A percentile compares a stretch with the other conserved stretches of the same genome.
phyloP scores from a whole-genome alignment of 2,113 vertebrate species.

The Myiopsitta monachus region DNA sequence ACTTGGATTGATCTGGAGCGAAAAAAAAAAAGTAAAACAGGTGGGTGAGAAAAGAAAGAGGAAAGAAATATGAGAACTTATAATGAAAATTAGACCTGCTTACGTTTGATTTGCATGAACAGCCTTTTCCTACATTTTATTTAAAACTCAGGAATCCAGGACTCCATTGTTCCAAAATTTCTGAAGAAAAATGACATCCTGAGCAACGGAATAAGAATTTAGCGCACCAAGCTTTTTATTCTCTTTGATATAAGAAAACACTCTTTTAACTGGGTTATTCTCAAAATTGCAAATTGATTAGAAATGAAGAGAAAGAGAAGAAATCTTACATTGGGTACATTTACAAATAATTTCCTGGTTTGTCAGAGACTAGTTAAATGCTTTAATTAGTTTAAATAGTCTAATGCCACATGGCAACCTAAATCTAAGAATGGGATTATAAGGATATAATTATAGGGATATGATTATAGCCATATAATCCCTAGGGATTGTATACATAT shows the following conservation, averaged over 20 bases:
- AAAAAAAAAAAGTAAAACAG: constrained; percentile 13
- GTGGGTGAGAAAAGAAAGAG: constrained; percentile 29
- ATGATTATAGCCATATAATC: background rate
- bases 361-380: background rate
- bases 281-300: background rate
- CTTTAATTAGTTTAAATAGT: background rate
- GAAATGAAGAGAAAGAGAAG: background rate
- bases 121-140: background rate
- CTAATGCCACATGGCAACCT: background rate
- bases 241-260: background rate
- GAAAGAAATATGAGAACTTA: background rate
- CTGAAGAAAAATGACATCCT: background rate
- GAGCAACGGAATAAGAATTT: background rate
- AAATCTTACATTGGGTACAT: background rate
- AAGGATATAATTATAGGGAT: background rate
- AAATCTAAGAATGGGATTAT: background rate
- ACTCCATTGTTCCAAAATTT: background rate
- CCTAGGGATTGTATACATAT: background rate
- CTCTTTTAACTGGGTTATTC: background rate
- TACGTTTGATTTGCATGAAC: background rate
- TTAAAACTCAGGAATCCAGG: background rate
- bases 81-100: background rate
- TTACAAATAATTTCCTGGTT: background rate
- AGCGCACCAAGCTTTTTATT: background rate
- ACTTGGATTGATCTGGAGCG: constrained; percentile 38